These are phyloP conservation scores for Brachyhypopomus occidentalis DNA, from an alignment of 2,113 vertebrate species.

Conservation along the genomic window DNA sequence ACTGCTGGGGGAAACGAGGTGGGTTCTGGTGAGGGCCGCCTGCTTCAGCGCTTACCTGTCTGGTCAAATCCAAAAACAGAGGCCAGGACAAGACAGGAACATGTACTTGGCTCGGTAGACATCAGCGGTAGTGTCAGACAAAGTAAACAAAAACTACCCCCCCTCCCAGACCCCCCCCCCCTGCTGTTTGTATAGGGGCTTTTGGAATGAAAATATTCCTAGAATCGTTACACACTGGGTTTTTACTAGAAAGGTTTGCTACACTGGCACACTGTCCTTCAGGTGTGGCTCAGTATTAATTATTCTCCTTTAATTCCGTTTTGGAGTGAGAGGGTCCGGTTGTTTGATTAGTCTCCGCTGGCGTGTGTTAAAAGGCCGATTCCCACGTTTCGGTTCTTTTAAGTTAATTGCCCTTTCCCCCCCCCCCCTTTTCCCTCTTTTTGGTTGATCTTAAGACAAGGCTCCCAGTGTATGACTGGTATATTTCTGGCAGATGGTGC, in stretches of 20 bases:
- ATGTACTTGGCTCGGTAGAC: constrained; percentile 57
- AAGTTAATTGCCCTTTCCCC: too few relatives aligned
- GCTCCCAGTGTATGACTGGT: background rate
- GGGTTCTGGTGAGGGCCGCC: too few relatives aligned
- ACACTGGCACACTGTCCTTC: constrained; percentile 15
- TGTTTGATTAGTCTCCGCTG: background rate
- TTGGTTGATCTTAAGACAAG: too few relatives aligned
- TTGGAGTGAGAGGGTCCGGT: background rate
- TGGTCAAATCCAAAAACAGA: constrained; percentile 54
- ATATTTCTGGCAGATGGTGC: constrained; percentile 51
- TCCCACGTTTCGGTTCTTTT: too few relatives aligned
- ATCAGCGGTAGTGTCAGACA: constrained; percentile 31
- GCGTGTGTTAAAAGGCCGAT: background rate
- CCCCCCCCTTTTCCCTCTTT: background rate
- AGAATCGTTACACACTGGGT: background rate
- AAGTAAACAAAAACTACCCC: background rate
- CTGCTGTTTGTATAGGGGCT: background rate
- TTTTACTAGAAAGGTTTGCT: constrained; percentile 9
- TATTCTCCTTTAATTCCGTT: background rate
- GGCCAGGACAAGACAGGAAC: constrained; percentile 40
- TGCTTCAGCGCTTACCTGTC: background rate
- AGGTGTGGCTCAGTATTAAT: constrained; percentile 16
- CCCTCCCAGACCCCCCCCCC: background rate
- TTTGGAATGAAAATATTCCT: background rate
- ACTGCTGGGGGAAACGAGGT: too few relatives aligned